phyloP scores from a whole-genome alignment of 2,888 invertebrate species.

The Eristalinus sepulchralis region DNA sequence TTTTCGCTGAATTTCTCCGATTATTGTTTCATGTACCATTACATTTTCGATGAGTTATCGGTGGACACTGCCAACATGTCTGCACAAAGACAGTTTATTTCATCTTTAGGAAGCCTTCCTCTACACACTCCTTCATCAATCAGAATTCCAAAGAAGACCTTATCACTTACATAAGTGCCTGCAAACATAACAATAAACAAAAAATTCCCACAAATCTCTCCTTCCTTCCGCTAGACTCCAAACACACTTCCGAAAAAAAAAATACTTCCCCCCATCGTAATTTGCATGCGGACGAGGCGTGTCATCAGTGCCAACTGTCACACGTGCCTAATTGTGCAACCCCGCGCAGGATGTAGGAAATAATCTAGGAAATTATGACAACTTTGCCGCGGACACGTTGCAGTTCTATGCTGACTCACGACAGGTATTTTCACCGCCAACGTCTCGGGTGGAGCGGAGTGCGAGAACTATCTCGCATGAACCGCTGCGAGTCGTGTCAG shows the following conservation, averaged over 20 bases:
- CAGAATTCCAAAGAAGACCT: no score
- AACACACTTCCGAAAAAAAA: slow-evolving; percentile 3
- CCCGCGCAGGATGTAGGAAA: slow-evolving; percentile 53
- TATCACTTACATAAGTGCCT: no score
- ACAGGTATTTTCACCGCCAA: slow-evolving; percentile 22
- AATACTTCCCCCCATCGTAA: slow-evolving; percentile 15
- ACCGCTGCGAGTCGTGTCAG: background rate
- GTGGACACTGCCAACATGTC: no score
- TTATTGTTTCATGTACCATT: no score
- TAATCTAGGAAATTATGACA: slow-evolving; percentile 49
- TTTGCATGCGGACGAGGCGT: slow-evolving; percentile 50
- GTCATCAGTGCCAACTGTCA: background rate
- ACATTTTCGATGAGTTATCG: no score
- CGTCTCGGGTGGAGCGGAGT: background rate
- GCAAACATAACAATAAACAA: no score
- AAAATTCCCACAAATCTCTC: background rate
- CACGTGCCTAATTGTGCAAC: slow-evolving; percentile 33
- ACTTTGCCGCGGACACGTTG: slow-evolving; percentile 1
- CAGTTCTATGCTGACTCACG: background rate
- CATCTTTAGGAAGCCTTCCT: no score
- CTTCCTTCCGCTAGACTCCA: background rate
- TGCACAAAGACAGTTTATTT: no score
- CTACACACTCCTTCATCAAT: no score
- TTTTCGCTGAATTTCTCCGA: no score
- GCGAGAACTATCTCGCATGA: background rate